Evolutionary conservation across 2,797 vertebrate genomes (phyloP), one percentile per base, ranked within the genome.

Genomic region (Epinephelus coioides): DNA sequence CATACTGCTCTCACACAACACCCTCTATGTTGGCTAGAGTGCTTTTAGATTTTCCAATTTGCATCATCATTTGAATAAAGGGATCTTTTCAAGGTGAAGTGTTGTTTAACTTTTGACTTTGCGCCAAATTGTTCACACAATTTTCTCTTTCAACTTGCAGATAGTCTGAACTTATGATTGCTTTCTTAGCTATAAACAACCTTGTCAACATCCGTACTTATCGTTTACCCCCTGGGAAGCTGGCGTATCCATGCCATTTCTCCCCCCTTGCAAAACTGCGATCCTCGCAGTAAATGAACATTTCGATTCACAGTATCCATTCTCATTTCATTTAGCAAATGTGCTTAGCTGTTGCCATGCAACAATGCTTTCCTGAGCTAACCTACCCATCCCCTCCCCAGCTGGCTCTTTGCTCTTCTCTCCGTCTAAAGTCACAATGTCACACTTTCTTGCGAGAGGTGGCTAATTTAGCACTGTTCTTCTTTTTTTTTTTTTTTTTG

Each of bases 341-440:
- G 84, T 93, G 90, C 93, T 95, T 93, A 93, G 93, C 92, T 93
- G 93, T 95, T 95, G 95, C 94, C 93, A 95, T 64, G 94, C 94
- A 93, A 88, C 93, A 93, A 91, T 91, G 92, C 85, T 38, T 82
- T 78, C 70, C 88, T 81, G 76, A 80, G 65, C 77, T 68, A 61
- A 81, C 60, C 68, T 81, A 38, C 61, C 78, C 60, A 6, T 65
- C 82, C 82, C 72, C 62, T 80, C 85, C 78, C 56, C 51, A 49
- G 49, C 66, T 51, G 49, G 17, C 38, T 64, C 80, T 60, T 47
- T 30, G 64, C 84, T 88, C 88, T 61, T 76, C 88, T 85, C 79
- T 78, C 74, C 47, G 14, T 82, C 87, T 82, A 61, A 88, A 92
- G 88, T 91, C 86, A 86, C 92, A 89, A 78, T 92, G 93, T 95